phyloP scores from a whole-genome alignment of 2,113 vertebrate genomes.

The Micromys minutus region DNA sequence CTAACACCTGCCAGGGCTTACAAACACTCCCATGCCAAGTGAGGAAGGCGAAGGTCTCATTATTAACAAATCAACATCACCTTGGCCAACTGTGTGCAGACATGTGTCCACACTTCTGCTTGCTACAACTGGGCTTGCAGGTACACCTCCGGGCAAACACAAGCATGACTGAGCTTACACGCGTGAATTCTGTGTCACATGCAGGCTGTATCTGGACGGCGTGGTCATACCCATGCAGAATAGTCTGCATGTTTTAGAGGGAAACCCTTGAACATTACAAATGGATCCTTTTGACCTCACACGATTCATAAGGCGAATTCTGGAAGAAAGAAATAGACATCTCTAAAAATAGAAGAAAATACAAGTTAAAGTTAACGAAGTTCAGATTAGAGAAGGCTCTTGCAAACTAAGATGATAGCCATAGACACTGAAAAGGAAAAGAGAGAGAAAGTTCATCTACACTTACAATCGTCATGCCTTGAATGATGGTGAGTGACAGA shows the following conservation, averaged over 20 bases:
- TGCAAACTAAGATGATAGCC: neutral
- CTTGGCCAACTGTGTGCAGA: neutral
- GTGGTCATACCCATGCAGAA: too few species aligned
- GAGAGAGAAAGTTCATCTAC: neutral
- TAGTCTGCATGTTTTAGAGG: neutral
- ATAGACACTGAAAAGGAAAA: conserved; percentile 23
- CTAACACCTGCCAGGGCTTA: neutral
- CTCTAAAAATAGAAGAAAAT: conserved; percentile 28
- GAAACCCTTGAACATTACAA: neutral
- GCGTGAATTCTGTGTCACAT: too few species aligned
- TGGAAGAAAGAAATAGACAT: neutral
- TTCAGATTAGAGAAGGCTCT: conserved; percentile 26
- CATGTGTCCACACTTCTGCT: neutral
- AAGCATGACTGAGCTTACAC: neutral
- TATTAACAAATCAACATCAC: neutral
- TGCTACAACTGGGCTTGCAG: neutral
- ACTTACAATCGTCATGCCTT: conserved; percentile 36
- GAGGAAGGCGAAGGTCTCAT: neutral
- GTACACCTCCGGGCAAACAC: neutral
- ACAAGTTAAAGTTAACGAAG: conserved; percentile 25
- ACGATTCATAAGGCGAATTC: neutral
- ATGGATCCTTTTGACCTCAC: neutral
- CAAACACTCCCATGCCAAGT: neutral
- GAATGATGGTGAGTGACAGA: conserved; percentile 25
- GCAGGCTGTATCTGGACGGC: fast-evolving